Evolutionary conservation across 2,888 invertebrate species (phyloP).

Genomic region (Toxonevra muliebris): DNA sequence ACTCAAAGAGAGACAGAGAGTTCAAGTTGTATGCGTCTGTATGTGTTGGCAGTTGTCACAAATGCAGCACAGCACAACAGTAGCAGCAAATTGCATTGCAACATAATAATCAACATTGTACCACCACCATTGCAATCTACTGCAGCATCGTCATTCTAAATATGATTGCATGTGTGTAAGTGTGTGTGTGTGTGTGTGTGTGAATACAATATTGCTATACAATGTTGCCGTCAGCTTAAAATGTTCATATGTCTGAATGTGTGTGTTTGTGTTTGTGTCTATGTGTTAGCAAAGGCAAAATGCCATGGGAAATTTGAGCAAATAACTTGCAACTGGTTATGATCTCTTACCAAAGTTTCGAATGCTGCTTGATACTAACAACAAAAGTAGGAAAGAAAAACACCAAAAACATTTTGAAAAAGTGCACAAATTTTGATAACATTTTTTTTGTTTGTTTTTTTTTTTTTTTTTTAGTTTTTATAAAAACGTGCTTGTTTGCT

Average conservation of each 20-base stretch:
- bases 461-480: no score
- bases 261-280: no score
- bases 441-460: no score
- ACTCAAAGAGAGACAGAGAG: no score
- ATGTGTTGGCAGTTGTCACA: neutral
- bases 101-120: neutral
- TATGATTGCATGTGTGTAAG: neutral
- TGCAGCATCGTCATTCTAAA: conserved; percentile 9
- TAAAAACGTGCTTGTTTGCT: no score
- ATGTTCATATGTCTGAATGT: conserved; percentile 3
- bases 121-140: conserved; percentile 16
- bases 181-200: no score
- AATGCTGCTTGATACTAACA: conserved; percentile 6
- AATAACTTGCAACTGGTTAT: conserved; percentile 32
- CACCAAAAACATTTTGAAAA: no score
- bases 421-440: no score
- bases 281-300: neutral
- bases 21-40: neutral
- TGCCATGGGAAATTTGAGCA: conserved; percentile 29
- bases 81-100: neutral
- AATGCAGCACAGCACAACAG: neutral
- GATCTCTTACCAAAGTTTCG: conserved; percentile 24
- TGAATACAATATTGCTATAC: conserved; percentile 1
- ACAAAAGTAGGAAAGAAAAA: no score
- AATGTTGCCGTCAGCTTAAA: conserved; percentile 24